Evolutionary conservation across 2,888 invertebrate species (phyloP).

Genomic region (Exephanes ischioxanthus): DNA sequence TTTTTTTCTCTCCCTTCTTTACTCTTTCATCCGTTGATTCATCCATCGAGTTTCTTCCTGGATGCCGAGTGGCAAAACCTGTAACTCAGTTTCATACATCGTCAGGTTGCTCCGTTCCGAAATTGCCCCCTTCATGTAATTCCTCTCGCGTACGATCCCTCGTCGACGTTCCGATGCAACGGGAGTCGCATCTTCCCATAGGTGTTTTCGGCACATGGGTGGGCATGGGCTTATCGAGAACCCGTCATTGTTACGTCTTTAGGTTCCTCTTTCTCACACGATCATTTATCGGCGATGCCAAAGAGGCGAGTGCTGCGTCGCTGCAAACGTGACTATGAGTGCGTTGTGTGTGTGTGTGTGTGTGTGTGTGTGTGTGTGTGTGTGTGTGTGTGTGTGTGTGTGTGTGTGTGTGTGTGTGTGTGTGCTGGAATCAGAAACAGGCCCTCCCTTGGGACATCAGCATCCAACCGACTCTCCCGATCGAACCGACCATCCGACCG

Average conservation of each 20-base stretch:
- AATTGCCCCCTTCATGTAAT: not conserved
- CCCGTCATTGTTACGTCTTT: not conserved
- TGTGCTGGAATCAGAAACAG: constrained; percentile 27
- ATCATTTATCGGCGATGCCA: constrained; percentile 23
- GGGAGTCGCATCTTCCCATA: not conserved
- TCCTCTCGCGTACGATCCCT: not conserved
- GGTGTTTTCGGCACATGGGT: not conserved
- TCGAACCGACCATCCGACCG: constrained; percentile 65
- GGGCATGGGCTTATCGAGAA: not conserved
- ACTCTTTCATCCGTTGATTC: not conserved
- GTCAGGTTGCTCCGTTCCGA: not conserved
- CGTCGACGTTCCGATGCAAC: not conserved
- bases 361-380: not conserved
- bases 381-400: not conserved
- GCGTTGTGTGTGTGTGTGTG: not conserved
- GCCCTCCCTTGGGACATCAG: constrained; percentile 47
- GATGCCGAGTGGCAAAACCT: not conserved
- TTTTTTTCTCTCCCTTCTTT: not conserved
- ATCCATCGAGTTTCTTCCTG: not conserved
- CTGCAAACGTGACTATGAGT: not conserved
- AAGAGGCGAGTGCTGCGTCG: constrained; percentile 11
- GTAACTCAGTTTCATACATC: not conserved
- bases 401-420: not conserved
- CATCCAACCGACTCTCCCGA: constrained; percentile 46
- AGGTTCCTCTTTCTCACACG: constrained; percentile 6